These are phyloP conservation scores for Bellardia bayeri DNA, from an alignment of 2,888 invertebrate genomes.

Conservation along the genomic window DNA sequence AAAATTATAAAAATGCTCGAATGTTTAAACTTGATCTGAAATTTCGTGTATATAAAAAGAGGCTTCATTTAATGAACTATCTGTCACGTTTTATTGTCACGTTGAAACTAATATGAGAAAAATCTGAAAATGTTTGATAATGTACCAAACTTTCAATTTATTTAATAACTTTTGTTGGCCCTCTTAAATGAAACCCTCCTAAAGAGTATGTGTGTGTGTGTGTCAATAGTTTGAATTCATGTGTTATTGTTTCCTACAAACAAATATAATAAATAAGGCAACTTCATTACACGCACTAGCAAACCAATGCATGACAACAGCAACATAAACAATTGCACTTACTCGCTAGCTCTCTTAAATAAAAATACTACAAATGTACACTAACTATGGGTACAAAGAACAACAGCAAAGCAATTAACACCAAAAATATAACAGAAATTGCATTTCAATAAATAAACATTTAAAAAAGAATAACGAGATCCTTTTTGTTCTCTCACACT, in stretches of 20 bases:
- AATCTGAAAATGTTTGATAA: too few species aligned
- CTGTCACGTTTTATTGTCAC: too few species aligned
- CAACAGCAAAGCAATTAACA: constrained; percentile 72
- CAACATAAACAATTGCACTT: constrained; percentile 1
- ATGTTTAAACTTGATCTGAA: too few species aligned
- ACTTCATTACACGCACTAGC: constrained; percentile 72
- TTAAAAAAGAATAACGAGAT: constrained; percentile 23
- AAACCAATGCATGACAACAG: constrained; percentile 37
- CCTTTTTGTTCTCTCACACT: not conserved
- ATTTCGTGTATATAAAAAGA: too few species aligned
- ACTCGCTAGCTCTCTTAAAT: constrained; percentile 31
- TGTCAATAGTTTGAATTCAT: constrained; percentile 18
- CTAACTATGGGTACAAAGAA: not conserved
- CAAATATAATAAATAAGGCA: constrained; percentile 70
- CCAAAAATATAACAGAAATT: constrained; percentile 70
- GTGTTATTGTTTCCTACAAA: constrained; percentile 46
- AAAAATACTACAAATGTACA: constrained; percentile 21
- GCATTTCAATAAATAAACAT: constrained; percentile 73
- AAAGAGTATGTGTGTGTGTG: not conserved
- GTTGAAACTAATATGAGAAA: too few species aligned
- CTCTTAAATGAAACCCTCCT: too few species aligned
- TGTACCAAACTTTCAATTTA: too few species aligned
- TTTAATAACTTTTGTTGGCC: too few species aligned
- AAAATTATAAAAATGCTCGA: too few species aligned
- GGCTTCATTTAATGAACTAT: too few species aligned